Percentiles rank a stretch among this genome's conserved stretches.
Evolutionary conservation across 2,113 vertebrate species (phyloP).

Genomic region (rat (Rattus norvegicus)): DNA sequence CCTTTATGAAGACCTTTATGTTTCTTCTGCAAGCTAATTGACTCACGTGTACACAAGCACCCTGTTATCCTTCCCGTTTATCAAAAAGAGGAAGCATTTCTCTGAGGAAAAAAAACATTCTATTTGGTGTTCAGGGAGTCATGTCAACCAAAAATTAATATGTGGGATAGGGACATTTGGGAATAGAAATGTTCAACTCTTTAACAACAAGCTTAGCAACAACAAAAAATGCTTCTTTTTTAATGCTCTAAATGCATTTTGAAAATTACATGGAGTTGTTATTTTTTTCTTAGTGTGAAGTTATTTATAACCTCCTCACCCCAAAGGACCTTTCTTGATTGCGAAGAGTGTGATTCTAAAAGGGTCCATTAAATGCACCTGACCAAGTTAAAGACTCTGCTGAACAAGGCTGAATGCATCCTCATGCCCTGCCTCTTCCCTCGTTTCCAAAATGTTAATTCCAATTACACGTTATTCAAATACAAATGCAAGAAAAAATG

Average conservation of each 20-base stretch:
- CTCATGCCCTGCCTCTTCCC: background rate
- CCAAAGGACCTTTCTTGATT: background rate
- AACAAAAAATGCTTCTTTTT: background rate
- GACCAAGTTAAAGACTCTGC: background rate
- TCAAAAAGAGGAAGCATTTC: background rate
- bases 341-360: background rate
- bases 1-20: background rate
- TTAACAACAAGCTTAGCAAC: background rate
- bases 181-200: background rate
- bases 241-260: background rate
- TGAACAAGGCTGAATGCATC: background rate
- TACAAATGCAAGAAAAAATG: conserved; percentile 7
- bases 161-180: background rate
- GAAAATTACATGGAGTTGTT: background rate
- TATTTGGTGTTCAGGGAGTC: background rate
- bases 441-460: conserved; percentile 37
- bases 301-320: background rate
- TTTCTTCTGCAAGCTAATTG: background rate
- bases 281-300: conserved; percentile 17
- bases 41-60: background rate
- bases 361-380: background rate
- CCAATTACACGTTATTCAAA: conserved; percentile 31
- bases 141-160: background rate
- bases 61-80: background rate
- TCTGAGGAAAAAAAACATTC: background rate